A percentile compares a stretch with the other conserved stretches of the same genome.
Evolutionary conservation across 2,113 vertebrate species (phyloP).

Genomic region (Lepus timidus): DNA sequence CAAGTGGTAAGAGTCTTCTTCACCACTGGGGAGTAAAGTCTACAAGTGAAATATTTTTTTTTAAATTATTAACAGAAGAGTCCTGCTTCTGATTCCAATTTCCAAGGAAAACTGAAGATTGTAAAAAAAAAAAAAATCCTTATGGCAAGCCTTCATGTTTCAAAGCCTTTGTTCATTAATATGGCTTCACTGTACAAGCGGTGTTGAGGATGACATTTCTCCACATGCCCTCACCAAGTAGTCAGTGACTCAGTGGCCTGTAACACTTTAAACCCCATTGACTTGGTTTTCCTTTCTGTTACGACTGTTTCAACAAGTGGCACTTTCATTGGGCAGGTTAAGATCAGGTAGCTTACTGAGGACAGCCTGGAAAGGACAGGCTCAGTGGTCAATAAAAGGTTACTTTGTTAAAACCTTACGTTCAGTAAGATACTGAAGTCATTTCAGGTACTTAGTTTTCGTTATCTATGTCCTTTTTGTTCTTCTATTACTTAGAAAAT

Average conservation of each 20-base stretch:
- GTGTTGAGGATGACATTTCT: conserved; percentile 57
- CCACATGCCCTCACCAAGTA: neutral
- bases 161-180: conserved; percentile 55
- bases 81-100: conserved; percentile 9
- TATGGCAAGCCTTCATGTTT: conserved; percentile 65
- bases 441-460: neutral
- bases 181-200: conserved; percentile 21
- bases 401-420: conserved; percentile 63
- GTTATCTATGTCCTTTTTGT: neutral
- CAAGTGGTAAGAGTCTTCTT: neutral
- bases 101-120: conserved; percentile 11
- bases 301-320: conserved; percentile 63
- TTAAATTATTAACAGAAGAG: neutral
- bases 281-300: conserved; percentile 57
- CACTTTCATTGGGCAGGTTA: conserved; percentile 68
- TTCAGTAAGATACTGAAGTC: neutral
- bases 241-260: conserved; percentile 47
- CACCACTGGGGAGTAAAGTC: neutral
- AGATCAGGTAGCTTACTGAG: conserved; percentile 64
- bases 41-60: neutral
- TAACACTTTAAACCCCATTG: conserved; percentile 50
- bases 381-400: conserved; percentile 57
- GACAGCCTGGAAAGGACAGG: conserved; percentile 52
- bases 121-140: conserved; percentile 30
- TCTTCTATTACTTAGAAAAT: neutral